phyloP scores from a whole-genome alignment of 2,797 vertebrate genomes.

The Thaleichthys pacificus region DNA sequence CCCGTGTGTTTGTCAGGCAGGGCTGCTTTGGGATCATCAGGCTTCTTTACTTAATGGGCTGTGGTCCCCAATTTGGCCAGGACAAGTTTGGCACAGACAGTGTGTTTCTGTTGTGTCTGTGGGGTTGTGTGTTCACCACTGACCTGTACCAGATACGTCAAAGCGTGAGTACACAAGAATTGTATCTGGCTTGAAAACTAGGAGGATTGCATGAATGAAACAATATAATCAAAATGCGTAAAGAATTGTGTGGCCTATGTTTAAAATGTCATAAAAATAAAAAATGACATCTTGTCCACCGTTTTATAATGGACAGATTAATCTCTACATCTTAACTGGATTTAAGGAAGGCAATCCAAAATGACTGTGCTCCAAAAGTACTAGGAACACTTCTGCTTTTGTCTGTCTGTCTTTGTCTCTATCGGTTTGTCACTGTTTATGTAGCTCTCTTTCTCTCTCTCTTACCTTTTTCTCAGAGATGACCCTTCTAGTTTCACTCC shows the following conservation, averaged over 20 bases:
- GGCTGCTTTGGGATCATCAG: constrained; percentile 41
- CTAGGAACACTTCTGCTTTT: background rate
- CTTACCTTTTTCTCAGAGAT: constrained; percentile 6
- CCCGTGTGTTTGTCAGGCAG: constrained; percentile 42
- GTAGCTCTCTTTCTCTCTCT: background rate
- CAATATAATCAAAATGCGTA: too few species aligned
- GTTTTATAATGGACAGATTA: too few species aligned
- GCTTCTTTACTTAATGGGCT: constrained; percentile 51
- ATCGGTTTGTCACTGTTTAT: background rate
- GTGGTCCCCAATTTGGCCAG: constrained; percentile 43
- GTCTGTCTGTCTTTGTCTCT: background rate
- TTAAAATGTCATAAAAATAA: too few species aligned
- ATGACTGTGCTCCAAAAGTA: too few species aligned
- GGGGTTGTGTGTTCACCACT: background rate
- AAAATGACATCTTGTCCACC: too few species aligned
- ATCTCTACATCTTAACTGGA: too few species aligned
- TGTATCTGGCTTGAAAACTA: too few species aligned
- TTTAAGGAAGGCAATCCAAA: too few species aligned
- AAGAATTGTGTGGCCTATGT: too few species aligned
- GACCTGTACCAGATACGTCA: constrained; percentile 5
- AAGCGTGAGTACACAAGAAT: background rate
- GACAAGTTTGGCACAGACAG: background rate
- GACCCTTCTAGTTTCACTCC: constrained; percentile 1
- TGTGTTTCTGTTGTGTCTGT: background rate
- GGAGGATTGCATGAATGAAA: too few species aligned